These are phyloP conservation scores for Argya squamiceps DNA, from an alignment of 2,797 vertebrate genomes.

Conservation along the genomic window DNA sequence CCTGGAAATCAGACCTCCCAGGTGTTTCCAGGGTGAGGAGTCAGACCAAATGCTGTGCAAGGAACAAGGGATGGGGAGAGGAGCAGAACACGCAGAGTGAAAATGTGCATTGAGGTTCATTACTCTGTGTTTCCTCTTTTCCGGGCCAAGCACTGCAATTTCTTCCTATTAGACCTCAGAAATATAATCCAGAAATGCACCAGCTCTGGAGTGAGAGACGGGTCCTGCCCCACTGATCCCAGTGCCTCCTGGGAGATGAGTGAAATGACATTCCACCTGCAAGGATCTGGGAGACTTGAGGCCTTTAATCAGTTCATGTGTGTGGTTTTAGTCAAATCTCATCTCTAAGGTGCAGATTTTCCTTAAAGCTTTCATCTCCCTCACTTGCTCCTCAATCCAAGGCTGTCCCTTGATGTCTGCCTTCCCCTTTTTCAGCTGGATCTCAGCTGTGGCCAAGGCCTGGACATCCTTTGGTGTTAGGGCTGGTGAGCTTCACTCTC, in stretches of 20 bases:
- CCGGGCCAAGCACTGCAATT: neutral
- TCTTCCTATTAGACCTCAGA: neutral
- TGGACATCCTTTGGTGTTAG: neutral
- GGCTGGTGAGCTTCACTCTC: neutral
- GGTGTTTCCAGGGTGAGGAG: neutral
- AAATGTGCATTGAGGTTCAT: neutral
- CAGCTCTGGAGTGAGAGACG: neutral
- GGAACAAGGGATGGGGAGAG: fast-evolving
- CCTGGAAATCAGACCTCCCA: neutral
- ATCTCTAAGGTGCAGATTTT: neutral
- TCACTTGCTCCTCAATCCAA: neutral
- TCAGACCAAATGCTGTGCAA: neutral
- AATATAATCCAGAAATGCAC: neutral
- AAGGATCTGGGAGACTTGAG: neutral
- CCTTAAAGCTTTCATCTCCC: neutral
- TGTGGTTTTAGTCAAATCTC: neutral
- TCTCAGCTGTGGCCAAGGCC: neutral
- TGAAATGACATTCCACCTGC: neutral
- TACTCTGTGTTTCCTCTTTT: neutral
- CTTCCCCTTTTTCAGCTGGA: neutral
- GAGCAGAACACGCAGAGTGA: neutral
- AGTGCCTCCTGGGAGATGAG: neutral
- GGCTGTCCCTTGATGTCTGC: neutral
- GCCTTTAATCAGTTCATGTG: neutral
- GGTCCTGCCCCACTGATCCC: neutral